Conservation (phyloP, 2,888 invertebrate species). For the Drosophila engyochracea region DNA sequence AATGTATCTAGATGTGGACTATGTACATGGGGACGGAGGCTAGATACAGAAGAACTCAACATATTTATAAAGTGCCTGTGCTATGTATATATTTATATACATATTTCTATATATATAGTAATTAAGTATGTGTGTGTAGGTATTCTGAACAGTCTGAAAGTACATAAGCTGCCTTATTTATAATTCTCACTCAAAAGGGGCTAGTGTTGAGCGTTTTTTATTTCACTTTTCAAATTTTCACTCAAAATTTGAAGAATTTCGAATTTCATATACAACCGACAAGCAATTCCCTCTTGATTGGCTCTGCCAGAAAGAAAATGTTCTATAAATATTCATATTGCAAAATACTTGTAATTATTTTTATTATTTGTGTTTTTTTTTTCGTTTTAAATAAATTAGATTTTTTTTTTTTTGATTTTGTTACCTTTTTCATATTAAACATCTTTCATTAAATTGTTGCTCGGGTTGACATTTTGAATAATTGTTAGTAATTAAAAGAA, state of each 20-base stretch:
- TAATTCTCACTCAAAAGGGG: conserved; percentile 69
- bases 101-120: not conserved
- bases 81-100: conserved; percentile 19
- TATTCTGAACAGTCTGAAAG: conserved; percentile 30
- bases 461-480: conserved; percentile 63
- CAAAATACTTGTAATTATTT: conserved; percentile 78
- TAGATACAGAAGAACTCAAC: conserved; percentile 32
- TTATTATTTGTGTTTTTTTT: conserved; percentile 53
- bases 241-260: conserved; percentile 58
- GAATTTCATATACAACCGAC: conserved; percentile 54
- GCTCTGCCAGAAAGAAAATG: conserved; percentile 73
- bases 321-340: conserved; percentile 72
- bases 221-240: conserved; percentile 48
- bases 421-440: conserved; percentile 59
- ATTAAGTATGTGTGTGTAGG: conserved; percentile 1
- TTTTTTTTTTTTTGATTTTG: conserved; percentile 39
- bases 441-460: conserved; percentile 60
- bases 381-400: conserved; percentile 61
- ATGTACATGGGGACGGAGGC: conserved; percentile 20
- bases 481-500: conserved; percentile 71
- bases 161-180: conserved; percentile 71
- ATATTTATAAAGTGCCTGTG: conserved; percentile 65
- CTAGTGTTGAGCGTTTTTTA: conserved; percentile 41
- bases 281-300: conserved; percentile 58
- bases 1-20: conserved; percentile 18